Conservation (phyloP, 2,888 invertebrate species). For the Cantharis rustica region DNA sequence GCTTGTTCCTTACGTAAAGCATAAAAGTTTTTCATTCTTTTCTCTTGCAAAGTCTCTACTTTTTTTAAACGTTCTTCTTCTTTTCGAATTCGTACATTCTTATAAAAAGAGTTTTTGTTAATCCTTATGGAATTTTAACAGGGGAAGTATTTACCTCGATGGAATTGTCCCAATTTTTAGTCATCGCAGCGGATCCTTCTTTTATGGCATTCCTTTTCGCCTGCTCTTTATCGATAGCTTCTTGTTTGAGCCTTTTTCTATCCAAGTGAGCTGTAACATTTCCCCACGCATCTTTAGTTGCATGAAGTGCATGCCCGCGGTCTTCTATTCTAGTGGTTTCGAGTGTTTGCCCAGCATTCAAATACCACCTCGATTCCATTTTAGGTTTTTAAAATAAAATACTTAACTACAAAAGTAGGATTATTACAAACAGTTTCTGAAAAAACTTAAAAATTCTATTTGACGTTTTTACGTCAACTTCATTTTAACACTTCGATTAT, state of each 20-base stretch:
- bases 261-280: slow-evolving; percentile 50
- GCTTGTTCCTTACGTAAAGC: slow-evolving; percentile 40
- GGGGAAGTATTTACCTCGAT: slow-evolving; percentile 45
- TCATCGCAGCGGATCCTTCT: slow-evolving; percentile 54
- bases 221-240: slow-evolving; percentile 49
- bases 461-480: neutral
- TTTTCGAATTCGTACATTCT: slow-evolving; percentile 36
- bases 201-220: slow-evolving; percentile 52
- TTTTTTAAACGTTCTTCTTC: slow-evolving; percentile 32
- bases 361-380: slow-evolving; percentile 51
- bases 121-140: neutral
- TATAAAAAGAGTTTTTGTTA: neutral
- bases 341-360: slow-evolving; percentile 47
- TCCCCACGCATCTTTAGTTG: slow-evolving; percentile 44
- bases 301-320: slow-evolving; percentile 48
- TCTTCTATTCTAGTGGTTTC: slow-evolving; percentile 49
- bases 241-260: slow-evolving; percentile 42
- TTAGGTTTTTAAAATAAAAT: neutral
- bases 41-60: slow-evolving; percentile 25
- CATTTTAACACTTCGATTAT: neutral
- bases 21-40: slow-evolving; percentile 30
- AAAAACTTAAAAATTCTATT: neutral
- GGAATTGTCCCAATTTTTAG: slow-evolving; percentile 55
- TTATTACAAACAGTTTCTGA: neutral
- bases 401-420: neutral